These are phyloP conservation scores for Neria commutata DNA, from an alignment of 2,888 invertebrate genomes.

Conservation along the genomic window DNA sequence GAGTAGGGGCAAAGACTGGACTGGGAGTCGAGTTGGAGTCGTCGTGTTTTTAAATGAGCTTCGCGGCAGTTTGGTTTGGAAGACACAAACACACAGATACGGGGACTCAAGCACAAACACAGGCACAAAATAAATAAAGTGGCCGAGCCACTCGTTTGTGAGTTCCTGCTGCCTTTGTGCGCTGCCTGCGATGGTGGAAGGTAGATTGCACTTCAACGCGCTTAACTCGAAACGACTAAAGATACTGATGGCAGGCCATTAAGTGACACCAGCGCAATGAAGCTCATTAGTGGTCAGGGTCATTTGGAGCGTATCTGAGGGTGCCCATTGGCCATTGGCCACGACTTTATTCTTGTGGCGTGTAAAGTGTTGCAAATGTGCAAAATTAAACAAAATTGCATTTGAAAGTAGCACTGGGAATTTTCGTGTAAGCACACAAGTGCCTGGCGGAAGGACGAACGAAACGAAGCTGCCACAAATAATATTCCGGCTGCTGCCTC, in stretches of 20 bases:
- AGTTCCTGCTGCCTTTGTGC: too few relatives aligned
- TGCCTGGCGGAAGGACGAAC: too few relatives aligned
- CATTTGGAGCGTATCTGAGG: too few relatives aligned
- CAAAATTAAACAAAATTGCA: too few relatives aligned
- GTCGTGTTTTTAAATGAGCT: background rate
- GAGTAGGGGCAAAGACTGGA: background rate
- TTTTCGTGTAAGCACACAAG: too few relatives aligned
- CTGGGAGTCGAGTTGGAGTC: too few relatives aligned
- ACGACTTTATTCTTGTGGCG: background rate
- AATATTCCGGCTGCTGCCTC: background rate
- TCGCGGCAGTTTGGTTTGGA: background rate
- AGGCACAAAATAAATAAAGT: too few relatives aligned
- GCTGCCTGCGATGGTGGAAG: too few relatives aligned
- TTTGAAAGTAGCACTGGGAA: too few relatives aligned
- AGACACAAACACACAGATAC: too few relatives aligned
- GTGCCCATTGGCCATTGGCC: background rate
- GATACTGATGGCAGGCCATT: conserved; percentile 14
- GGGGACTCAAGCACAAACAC: too few relatives aligned
- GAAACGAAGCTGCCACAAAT: background rate
- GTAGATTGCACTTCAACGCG: conserved; percentile 4
- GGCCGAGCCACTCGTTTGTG: too few relatives aligned
- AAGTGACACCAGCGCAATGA: conserved; percentile 9
- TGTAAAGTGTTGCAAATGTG: background rate
- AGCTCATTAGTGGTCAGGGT: conserved; percentile 15
- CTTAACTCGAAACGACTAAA: background rate